Conservation (phyloP, 2,797 vertebrate genomes). For the Sparidentex hasta region DNA sequence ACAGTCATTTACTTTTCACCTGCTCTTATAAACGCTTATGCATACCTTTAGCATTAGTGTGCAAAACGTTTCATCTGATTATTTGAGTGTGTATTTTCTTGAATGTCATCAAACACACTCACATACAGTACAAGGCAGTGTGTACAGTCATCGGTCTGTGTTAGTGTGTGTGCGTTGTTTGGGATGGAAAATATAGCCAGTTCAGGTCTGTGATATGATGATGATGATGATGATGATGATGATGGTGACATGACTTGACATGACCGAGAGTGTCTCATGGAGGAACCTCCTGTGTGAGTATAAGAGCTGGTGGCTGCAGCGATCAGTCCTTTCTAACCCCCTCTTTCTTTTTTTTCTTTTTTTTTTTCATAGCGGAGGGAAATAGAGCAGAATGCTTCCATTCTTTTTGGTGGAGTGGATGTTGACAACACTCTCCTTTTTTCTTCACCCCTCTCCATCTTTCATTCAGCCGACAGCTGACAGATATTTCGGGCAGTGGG, state of each 20-base stretch:
- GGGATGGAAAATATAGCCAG: not conserved
- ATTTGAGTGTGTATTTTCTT: no score
- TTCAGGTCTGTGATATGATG: not conserved
- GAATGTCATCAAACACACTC: no score
- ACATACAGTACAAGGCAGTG: no score
- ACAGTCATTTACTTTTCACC: no score
- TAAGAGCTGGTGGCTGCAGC: constrained; percentile 8
- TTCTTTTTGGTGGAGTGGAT: constrained; percentile 47
- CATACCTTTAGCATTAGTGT: no score
- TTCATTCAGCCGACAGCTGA: constrained; percentile 58
- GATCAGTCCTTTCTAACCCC: constrained; percentile 18
- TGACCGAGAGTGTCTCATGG: constrained; percentile 4
- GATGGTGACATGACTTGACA: not conserved
- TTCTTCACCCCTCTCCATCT: constrained; percentile 9
- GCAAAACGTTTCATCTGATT: no score
- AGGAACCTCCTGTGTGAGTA: not conserved
- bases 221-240: not conserved
- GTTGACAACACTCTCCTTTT: constrained; percentile 31
- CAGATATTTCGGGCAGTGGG: constrained; percentile 76
- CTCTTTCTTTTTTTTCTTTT: constrained; percentile 2
- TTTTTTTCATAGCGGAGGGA: constrained; percentile 40
- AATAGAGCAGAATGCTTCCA: constrained; percentile 72
- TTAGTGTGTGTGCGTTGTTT: no score
- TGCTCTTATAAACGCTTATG: no score
- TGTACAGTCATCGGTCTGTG: no score